Percentiles rank a stretch among this genome's conserved stretches.
These are phyloP conservation scores for Mya arenaria DNA, from an alignment of 1,140 invertebrate genomes.

Conservation along the genomic window DNA sequence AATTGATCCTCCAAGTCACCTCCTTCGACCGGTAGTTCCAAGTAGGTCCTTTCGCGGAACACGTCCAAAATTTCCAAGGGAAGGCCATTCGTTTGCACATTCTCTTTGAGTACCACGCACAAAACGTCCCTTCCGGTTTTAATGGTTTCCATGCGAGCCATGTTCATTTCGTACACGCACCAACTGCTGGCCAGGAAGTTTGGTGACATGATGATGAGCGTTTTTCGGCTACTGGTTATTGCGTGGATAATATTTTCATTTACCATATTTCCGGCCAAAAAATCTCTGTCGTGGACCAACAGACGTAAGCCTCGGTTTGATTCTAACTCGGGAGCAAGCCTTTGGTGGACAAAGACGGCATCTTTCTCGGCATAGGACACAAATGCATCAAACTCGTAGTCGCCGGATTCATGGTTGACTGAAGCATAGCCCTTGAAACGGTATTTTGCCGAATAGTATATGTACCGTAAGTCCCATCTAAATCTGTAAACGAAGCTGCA, in stretches of 20 bases:
- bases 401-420: not conserved
- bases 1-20: not conserved
- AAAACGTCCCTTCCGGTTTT: conserved; percentile 55
- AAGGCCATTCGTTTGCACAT: conserved; percentile 44
- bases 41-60: conserved; percentile 51
- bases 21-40: conserved; percentile 26
- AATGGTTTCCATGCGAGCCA: conserved; percentile 59
- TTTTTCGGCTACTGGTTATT: conserved; percentile 84
- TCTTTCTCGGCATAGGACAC: conserved; percentile 17
- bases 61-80: conserved; percentile 48
- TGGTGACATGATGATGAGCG: conserved; percentile 85
- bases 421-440: not conserved
- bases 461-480: conserved; percentile 49
- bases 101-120: conserved; percentile 54
- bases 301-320: conserved; percentile 87
- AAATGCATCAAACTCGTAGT: not conserved
- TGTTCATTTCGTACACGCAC: conserved; percentile 84
- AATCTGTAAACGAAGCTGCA: conserved; percentile 19
- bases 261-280: conserved; percentile 89
- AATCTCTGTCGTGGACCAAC: conserved; percentile 94
- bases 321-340: not conserved
- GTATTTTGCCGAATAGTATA: conserved; percentile 33
- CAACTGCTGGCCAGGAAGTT: conserved; percentile 85
- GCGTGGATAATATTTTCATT: conserved; percentile 84
- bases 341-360: not conserved